These are phyloP conservation scores for Augochlora pura DNA, from an alignment of 1,140 invertebrate species.

Conservation along the genomic window DNA sequence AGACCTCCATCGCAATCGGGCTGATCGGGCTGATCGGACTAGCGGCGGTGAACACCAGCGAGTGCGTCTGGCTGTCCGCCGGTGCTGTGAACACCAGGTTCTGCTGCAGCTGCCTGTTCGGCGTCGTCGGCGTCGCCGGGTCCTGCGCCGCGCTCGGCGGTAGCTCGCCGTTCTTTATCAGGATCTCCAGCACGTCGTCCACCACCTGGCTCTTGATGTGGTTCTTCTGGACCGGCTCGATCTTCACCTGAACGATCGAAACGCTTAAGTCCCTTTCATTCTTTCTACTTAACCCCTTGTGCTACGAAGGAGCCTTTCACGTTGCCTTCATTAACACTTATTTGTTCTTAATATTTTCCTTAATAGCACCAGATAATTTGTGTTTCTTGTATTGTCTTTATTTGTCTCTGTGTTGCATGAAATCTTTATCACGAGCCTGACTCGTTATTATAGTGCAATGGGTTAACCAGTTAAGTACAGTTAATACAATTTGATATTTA, in stretches of 20 bases:
- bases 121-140: constrained; percentile 85
- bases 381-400: too few species aligned
- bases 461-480: too few species aligned
- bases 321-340: too few species aligned
- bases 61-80: constrained; percentile 73
- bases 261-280: too few species aligned
- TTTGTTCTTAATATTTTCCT: too few species aligned
- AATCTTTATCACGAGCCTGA: too few species aligned
- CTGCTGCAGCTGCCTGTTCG: constrained; percentile 76
- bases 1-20: constrained; percentile 78
- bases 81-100: constrained; percentile 76
- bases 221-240: constrained; percentile 79
- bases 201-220: constrained; percentile 92
- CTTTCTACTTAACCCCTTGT: too few species aligned
- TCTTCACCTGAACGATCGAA: constrained; percentile 69
- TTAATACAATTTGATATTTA: too few species aligned
- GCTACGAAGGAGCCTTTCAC: too few species aligned
- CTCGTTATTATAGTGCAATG: too few species aligned
- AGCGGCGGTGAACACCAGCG: constrained; percentile 71
- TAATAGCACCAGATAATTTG: too few species aligned
- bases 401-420: too few species aligned
- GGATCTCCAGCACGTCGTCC: constrained; percentile 96
- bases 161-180: constrained; percentile 95
- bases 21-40: constrained; percentile 76
- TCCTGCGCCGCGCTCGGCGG: constrained; percentile 92